A percentile compares a stretch with the other conserved stretches of the same genome.
phyloP scores from a whole-genome alignment of 2,113 vertebrate genomes.

The Vulpes ferrilata region DNA sequence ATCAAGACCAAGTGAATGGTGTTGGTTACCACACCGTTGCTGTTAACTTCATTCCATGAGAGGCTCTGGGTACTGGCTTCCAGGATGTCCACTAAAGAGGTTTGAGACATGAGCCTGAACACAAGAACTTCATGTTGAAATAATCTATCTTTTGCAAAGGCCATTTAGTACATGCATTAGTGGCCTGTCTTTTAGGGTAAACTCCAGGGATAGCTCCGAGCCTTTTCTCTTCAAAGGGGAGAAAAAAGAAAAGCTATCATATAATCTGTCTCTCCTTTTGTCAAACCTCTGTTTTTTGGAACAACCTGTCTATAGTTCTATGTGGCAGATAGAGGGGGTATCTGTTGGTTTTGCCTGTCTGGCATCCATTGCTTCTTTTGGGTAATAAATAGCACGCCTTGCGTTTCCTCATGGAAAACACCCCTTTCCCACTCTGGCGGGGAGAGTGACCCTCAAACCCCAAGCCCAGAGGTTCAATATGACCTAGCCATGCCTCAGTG shows the following conservation, averaged over 20 bases:
- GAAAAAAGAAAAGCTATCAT: background rate
- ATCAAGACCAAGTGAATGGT: background rate
- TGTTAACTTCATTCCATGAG: background rate
- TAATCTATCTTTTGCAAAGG: background rate
- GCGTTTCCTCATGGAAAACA: background rate
- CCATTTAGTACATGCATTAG: background rate
- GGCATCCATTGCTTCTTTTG: background rate
- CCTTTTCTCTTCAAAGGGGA: background rate
- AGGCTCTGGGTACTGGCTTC: background rate
- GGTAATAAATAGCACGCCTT: background rate
- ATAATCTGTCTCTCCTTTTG: background rate
- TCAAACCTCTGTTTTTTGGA: constrained; percentile 11
- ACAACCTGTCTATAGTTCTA: background rate
- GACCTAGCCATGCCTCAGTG: background rate
- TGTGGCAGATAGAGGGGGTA: background rate
- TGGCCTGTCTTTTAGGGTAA: background rate
- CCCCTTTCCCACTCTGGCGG: background rate
- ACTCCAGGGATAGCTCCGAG: background rate
- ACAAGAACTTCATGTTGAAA: background rate
- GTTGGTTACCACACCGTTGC: background rate
- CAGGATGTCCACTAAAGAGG: background rate
- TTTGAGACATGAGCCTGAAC: background rate
- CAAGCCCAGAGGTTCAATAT: background rate
- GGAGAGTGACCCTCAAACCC: background rate
- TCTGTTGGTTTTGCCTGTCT: background rate